A percentile compares a stretch with the other conserved stretches of the same genome.
phyloP scores from a whole-genome alignment of 2,888 invertebrate species.

The Drosophila koepferae region DNA sequence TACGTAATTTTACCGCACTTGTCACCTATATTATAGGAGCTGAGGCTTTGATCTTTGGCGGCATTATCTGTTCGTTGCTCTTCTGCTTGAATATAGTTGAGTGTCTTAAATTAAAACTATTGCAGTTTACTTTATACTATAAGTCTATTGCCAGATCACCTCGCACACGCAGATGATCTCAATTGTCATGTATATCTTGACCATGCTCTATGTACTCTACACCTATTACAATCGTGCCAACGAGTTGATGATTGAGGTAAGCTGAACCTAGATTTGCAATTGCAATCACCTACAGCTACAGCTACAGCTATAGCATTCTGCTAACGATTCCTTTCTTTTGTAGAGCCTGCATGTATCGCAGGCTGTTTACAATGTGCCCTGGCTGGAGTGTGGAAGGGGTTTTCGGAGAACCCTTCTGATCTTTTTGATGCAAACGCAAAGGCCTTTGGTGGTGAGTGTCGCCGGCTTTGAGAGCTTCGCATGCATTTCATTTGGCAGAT shows the following conservation, averaged over 20 bases:
- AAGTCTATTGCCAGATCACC: conserved; percentile 4
- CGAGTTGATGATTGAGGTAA: conserved; percentile 81
- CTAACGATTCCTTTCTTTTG: not conserved
- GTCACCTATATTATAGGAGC: conserved; percentile 76
- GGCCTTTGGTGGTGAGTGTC: conserved; percentile 76
- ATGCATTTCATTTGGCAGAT: conserved; percentile 62
- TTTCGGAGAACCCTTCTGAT: conserved; percentile 76
- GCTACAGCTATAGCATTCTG: not conserved
- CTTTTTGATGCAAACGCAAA: conserved; percentile 79
- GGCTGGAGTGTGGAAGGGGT: conserved; percentile 73
- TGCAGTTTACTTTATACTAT: not conserved
- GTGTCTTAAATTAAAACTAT: not conserved
- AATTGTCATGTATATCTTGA: conserved; percentile 79
- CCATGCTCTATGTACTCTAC: conserved; percentile 82
- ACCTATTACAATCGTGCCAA: conserved; percentile 84
- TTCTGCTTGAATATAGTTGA: conserved; percentile 81
- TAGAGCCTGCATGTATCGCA: conserved; percentile 78
- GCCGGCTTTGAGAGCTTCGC: conserved; percentile 16
- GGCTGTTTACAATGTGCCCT: conserved; percentile 81
- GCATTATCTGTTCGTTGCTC: conserved; percentile 77
- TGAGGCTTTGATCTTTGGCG: conserved; percentile 78
- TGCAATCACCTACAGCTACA: not conserved
- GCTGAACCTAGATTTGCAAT: conserved; percentile 2
- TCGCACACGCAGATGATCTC: conserved; percentile 54
- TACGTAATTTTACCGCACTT: conserved; percentile 71